Evolutionary conservation across 1,140 invertebrate genomes (phyloP).

Genomic region (Ephestia elutella): DNA sequence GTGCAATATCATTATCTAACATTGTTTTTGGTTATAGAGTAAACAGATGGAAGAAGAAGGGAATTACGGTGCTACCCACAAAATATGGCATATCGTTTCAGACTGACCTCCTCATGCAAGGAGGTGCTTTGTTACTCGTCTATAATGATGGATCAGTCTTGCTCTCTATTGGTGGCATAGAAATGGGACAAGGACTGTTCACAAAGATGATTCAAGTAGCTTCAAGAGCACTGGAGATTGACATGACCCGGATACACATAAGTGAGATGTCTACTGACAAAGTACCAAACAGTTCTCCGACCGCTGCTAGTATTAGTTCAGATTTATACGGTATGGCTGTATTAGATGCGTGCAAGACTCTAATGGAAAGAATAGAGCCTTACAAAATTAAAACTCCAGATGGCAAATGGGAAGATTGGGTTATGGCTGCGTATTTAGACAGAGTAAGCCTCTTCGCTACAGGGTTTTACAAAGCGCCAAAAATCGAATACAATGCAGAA

Average conservation of each 20-base stretch:
- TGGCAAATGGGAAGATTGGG: conserved; percentile 79
- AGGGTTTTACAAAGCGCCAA: conserved; percentile 75
- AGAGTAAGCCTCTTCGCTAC: conserved; percentile 76
- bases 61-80: conserved; percentile 68
- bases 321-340: conserved; percentile 83
- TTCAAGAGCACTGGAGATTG: conserved; percentile 73
- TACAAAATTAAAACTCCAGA: conserved; percentile 73
- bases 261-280: conserved; percentile 80
- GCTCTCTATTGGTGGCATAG: conserved; percentile 79
- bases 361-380: conserved; percentile 75
- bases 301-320: conserved; percentile 79
- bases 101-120: conserved; percentile 54
- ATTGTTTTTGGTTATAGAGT: conserved; percentile 34
- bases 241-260: conserved; percentile 77
- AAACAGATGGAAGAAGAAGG: conserved; percentile 75
- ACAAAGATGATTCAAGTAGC: conserved; percentile 78
- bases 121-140: conserved; percentile 74
- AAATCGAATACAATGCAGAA: conserved; percentile 71
- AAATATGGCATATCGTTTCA: conserved; percentile 68
- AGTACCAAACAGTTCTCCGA: conserved; percentile 80
- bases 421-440: conserved; percentile 76
- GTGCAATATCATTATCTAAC: conserved; percentile 13
- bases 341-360: conserved; percentile 76
- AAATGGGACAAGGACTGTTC: conserved; percentile 83
- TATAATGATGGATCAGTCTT: conserved; percentile 79